Evolutionary conservation across 2,797 vertebrate genomes (phyloP).

Genomic region (Geotria australis): DNA sequence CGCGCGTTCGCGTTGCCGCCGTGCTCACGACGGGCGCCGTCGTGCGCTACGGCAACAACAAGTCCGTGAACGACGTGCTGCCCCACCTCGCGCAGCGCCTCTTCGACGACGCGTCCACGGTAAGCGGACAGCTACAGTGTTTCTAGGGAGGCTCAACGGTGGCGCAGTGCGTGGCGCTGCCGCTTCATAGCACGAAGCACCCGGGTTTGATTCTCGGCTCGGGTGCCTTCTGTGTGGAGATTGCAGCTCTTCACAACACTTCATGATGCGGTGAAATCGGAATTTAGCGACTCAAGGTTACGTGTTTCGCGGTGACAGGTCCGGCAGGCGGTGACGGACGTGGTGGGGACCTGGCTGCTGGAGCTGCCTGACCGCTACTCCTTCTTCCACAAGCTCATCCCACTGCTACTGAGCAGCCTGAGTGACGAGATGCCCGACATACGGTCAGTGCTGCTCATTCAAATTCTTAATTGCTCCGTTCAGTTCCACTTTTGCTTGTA

Average conservation of each 20-base stretch:
- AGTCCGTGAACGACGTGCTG: constrained; percentile 50
- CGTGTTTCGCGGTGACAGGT: constrained; percentile 21
- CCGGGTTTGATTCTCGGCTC: too few relatives aligned
- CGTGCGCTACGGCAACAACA: constrained; percentile 38
- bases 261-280: too few relatives aligned
- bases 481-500: too few relatives aligned
- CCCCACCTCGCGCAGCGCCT: constrained; percentile 70
- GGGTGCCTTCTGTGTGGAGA: too few relatives aligned
- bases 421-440: constrained; percentile 51
- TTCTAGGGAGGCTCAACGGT: neutral
- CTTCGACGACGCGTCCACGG: constrained; percentile 69
- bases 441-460: constrained; percentile 10
- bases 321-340: constrained; percentile 32
- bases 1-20: constrained; percentile 44
- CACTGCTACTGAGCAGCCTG: constrained; percentile 43
- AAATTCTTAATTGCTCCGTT: too few relatives aligned
- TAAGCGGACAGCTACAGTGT: constrained; percentile 5
- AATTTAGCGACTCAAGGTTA: too few relatives aligned
- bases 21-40: constrained; percentile 47
- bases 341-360: constrained; percentile 54
- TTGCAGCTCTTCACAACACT: too few relatives aligned
- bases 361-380: constrained; percentile 56
- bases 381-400: constrained; percentile 59
- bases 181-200: too few relatives aligned
- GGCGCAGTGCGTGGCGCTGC: too few relatives aligned